phyloP scores from a whole-genome alignment of 2,888 invertebrate species.

The Keiferia lycopersicella region DNA sequence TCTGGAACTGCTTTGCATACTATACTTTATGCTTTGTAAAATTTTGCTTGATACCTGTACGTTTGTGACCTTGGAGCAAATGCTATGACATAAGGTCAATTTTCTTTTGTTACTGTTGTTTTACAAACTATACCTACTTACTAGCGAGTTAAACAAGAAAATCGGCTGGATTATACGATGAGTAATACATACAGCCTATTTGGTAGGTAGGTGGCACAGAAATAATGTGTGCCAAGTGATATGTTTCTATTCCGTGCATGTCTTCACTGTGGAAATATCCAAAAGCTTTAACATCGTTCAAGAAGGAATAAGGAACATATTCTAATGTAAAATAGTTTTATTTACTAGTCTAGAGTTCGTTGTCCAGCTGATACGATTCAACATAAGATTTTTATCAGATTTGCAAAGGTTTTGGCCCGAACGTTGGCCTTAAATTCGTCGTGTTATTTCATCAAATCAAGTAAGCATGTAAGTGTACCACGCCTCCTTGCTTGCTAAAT shows the following conservation, averaged over 20 bases:
- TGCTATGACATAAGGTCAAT: too few species aligned
- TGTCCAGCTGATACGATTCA: not conserved
- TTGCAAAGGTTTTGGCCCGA: not conserved
- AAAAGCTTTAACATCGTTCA: conserved; percentile 28
- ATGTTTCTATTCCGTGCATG: conserved; percentile 55
- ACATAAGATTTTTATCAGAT: conserved; percentile 3
- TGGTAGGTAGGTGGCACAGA: conserved; percentile 41
- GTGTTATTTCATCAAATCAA: conserved; percentile 51
- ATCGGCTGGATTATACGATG: conserved; percentile 47
- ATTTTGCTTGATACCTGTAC: too few species aligned
- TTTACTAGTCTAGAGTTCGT: not conserved
- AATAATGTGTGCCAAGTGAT: conserved; percentile 30
- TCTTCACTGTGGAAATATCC: conserved; percentile 52
- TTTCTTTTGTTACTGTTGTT: too few species aligned
- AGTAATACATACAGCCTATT: conserved; percentile 50
- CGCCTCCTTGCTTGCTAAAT: conserved; percentile 68
- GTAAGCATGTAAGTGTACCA: conserved; percentile 57
- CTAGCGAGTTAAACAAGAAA: conserved; percentile 55
- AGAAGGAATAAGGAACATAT: conserved; percentile 5
- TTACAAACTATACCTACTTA: too few species aligned
- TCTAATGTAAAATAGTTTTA: not conserved
- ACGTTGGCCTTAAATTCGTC: not conserved
- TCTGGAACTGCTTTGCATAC: conserved; percentile 64
- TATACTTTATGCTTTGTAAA: too few species aligned
- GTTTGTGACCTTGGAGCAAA: too few species aligned